Base-by-base conservation (phyloP, 92 coral and sea anemone genomes). In the Porites cylindrica region DNA sequence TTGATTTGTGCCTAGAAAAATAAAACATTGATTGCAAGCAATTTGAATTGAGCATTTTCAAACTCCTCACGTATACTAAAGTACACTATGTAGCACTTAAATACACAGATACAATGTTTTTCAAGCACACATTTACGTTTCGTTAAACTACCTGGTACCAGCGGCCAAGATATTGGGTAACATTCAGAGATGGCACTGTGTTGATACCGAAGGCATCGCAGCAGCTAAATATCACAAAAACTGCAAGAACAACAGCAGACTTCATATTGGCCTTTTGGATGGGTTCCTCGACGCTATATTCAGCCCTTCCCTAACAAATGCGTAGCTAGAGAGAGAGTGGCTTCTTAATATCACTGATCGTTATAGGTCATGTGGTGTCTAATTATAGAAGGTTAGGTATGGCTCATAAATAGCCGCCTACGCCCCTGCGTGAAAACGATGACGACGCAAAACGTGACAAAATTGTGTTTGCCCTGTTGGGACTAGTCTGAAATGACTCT, bases 101-200 rank as follows among this genome's bases (percentile, higher is more conserved):
- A 38, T 38, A 38, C 6, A 38, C 47, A 38, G 47, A 4, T 38
- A 38, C 47, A 38, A 0, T 29, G 0, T 3, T 38, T 38, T 4
- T 3, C 47, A 3, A 38, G 47, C 47, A 38, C 47, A 38, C 47
- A 38, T 38, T 38, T 38, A 38, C 47, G 47, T 38, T 38, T 38
- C 47, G 47, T 38, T 32, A 12, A 53, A 21, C 1, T 82, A 91
- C 94, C 94, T 91, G 94, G 60, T 91, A 91, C 94, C 94, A 91
- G 2, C 94, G 88, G 20, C 94, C 94, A 32, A 91, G 91, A 82
- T 91, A 91, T 32, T 81, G 47, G 1, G 91, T 87, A 75, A 73
- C 68, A 65, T 91, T 91, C 72, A 91, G 23, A 16, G 76, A 13
- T 7, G 91, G 83, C 7, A 91, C 94, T 17, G 89, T 78, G 73